Evolutionary conservation across 2,888 invertebrate genomes (phyloP).

Genomic region (Nephrotoma flavescens): DNA sequence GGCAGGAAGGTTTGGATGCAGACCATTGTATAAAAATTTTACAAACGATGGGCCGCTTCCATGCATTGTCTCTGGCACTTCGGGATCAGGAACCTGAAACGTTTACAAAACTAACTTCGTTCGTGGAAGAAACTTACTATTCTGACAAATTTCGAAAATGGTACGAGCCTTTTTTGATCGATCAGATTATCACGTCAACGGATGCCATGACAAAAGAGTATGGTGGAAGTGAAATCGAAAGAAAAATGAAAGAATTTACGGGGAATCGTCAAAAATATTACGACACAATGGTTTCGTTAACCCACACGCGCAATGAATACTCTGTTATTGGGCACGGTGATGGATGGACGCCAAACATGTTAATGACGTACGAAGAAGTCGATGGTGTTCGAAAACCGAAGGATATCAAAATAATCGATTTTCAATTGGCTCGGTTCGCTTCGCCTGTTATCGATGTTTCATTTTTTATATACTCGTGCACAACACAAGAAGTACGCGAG

Average conservation of each 20-base stretch:
- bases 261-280: conserved; percentile 38
- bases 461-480: conserved; percentile 48
- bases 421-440: conserved; percentile 44
- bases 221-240: conserved; percentile 40
- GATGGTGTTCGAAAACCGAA: conserved; percentile 19
- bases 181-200: conserved; percentile 37
- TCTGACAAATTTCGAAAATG: conserved; percentile 37
- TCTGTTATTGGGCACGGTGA: conserved; percentile 56
- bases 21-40: conserved; percentile 37
- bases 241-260: conserved; percentile 38
- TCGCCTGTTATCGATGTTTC: conserved; percentile 42
- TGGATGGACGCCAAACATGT: conserved; percentile 61
- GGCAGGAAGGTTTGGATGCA: conserved; percentile 37
- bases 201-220: conserved; percentile 50
- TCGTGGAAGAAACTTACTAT: conserved; percentile 42
- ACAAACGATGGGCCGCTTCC: conserved; percentile 40
- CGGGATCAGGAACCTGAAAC: conserved; percentile 37
- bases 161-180: conserved; percentile 40
- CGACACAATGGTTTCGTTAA: conserved; percentile 32
- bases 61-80: conserved; percentile 43
- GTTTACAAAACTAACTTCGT: conserved; percentile 32
- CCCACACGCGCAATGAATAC: conserved; percentile 26
- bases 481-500: conserved; percentile 39
- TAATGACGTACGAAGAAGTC: conserved; percentile 34
- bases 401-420: conserved; percentile 49